phyloP scores from a whole-genome alignment of 2,888 invertebrate species.

The Zeuzera pyrina region DNA sequence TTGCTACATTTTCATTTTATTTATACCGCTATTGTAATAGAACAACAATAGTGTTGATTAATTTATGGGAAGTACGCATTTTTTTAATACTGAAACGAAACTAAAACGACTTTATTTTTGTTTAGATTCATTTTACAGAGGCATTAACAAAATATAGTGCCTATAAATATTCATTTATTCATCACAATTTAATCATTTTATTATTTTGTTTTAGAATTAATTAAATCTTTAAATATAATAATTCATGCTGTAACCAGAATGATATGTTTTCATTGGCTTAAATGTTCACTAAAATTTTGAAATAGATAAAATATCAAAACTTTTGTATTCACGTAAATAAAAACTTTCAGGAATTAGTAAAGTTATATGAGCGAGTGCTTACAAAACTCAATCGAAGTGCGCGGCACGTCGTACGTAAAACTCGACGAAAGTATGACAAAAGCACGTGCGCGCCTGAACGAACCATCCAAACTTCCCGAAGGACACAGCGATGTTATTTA shows the following conservation, averaged over 20 bases:
- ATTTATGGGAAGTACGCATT: neutral
- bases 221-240: neutral
- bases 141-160: too few relatives aligned
- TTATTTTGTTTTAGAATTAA: neutral
- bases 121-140: too few relatives aligned
- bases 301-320: constrained; percentile 5
- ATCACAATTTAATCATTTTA: too few relatives aligned
- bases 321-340: constrained; percentile 22
- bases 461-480: constrained; percentile 65
- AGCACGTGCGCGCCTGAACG: constrained; percentile 61
- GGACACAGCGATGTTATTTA: constrained; percentile 61
- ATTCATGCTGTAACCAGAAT: neutral
- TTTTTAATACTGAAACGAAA: too few relatives aligned
- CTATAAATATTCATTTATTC: too few relatives aligned
- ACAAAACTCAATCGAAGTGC: constrained; percentile 60
- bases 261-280: neutral
- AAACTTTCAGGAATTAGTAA: constrained; percentile 50
- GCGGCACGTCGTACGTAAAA: constrained; percentile 61
- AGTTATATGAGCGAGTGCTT: constrained; percentile 43
- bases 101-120: too few relatives aligned
- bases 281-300: neutral
- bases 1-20: neutral
- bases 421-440: constrained; percentile 65
- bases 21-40: neutral
- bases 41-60: neutral